phyloP scores from a whole-genome alignment of 1,140 invertebrate species.

The Lepidurus couesii region DNA sequence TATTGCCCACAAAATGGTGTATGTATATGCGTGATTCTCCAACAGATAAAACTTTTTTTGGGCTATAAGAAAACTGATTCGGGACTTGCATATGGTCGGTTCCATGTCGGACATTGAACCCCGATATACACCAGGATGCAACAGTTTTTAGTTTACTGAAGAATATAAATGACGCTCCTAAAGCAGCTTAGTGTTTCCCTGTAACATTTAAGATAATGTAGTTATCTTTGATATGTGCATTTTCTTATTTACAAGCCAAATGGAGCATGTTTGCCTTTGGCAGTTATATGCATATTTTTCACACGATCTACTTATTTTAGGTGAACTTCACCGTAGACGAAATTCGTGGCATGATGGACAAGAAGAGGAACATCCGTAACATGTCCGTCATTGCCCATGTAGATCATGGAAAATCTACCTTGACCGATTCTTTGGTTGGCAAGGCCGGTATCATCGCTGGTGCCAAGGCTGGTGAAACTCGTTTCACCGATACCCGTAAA shows the following conservation, averaged over 20 bases:
- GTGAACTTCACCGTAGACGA: slow-evolving; percentile 99
- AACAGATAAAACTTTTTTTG: not conserved
- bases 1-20: not conserved
- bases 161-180: not conserved
- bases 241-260: no score
- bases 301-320: slow-evolving; percentile 51
- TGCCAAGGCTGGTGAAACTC: slow-evolving; percentile 95
- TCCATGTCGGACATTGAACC: not conserved
- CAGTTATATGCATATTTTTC: no score
- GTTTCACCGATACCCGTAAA: slow-evolving; percentile 98
- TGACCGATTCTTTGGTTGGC: slow-evolving; percentile 98
- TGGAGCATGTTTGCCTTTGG: no score
- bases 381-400: slow-evolving; percentile 99
- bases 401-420: slow-evolving; percentile 98
- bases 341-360: slow-evolving; percentile 99
- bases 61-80: not conserved
- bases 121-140: not conserved
- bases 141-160: not conserved
- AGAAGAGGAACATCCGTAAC: slow-evolving; percentile 98
- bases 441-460: slow-evolving; percentile 99
- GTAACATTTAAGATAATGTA: no score
- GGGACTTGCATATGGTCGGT: not conserved
- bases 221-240: no score
- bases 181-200: not conserved
- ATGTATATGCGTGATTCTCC: not conserved